phyloP scores from a whole-genome alignment of 1,140 invertebrate genomes.

The Macrobrachium rosenbergii region DNA sequence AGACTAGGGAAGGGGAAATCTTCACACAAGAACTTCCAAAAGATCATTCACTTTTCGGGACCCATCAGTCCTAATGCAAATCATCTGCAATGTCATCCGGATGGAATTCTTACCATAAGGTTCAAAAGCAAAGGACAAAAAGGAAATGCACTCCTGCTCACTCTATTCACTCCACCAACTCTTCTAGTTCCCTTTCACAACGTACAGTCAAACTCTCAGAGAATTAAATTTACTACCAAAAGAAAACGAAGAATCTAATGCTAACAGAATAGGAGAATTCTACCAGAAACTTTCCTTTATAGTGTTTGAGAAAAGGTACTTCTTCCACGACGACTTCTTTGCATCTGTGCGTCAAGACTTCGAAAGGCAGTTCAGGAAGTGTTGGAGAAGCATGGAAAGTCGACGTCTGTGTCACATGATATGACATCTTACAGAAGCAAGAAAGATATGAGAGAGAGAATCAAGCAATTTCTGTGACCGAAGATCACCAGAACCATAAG shows the following conservation, averaged over 20 bases:
- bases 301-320: slow-evolving; percentile 29
- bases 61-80: slow-evolving; percentile 1
- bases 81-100: slow-evolving; percentile 37
- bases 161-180: no score
- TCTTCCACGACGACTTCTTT: slow-evolving; percentile 47
- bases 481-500: slow-evolving; percentile 44
- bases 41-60: slow-evolving; percentile 35
- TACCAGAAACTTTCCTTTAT: not conserved
- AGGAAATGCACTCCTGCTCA: no score
- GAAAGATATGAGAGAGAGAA: slow-evolving; percentile 47
- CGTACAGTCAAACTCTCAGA: no score
- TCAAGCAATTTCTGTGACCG: slow-evolving; percentile 47
- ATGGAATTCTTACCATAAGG: slow-evolving; percentile 47
- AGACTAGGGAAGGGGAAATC: slow-evolving; percentile 7
- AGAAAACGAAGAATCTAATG: not conserved
- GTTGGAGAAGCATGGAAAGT: not conserved
- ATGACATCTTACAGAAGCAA: slow-evolving; percentile 36
- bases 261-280: no score
- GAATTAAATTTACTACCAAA: not conserved
- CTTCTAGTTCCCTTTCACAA: no score
- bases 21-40: slow-evolving; percentile 27
- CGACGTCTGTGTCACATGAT: not conserved
- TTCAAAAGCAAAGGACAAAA: not conserved
- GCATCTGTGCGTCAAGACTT: slow-evolving; percentile 36
- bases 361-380: slow-evolving; percentile 31